Base-by-base conservation (phyloP, 2,888 invertebrate genomes). In the Acleris emargana region DNA sequence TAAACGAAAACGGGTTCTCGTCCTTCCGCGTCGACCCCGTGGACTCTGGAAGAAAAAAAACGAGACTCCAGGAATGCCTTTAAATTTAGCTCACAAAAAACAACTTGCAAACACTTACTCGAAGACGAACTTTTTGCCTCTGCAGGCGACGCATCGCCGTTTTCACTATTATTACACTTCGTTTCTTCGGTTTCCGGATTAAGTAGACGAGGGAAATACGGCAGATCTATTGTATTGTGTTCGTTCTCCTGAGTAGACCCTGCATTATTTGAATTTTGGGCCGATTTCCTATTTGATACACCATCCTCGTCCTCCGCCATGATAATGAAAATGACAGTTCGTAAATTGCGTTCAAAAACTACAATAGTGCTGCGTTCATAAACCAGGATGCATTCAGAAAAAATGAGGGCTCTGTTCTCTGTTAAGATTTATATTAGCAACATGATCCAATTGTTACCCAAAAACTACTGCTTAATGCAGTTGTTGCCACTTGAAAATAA, bases 1-100 rank as follows among this genome's bases (percentile, higher is more conserved):
- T 96, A 77, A 97, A 97, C 62, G 97, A 97, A 86, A 97, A 96
- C 3, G 96, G 95, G 86, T 96, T 96, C 73, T 96, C 96, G 78
- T 96, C 96, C 73, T 94, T 93, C 59, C 93, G 91, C 67, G 91
- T 84, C 42, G 85, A 84, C 22, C 93, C 93, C 67, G 89, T 83
- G 62, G 88, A 88, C 80, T 87, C 85, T 88, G 87, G 67, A 87
- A 89, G 74, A 78, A 81, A 83, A 32, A 83, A 81, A 76, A 77
- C 69, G 69, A 69, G 76, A 68, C 67, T 78, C 70, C 69, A 80
- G 76, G 79, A 82, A 85, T 82, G 79, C 73, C 78, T 85, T 81
- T 87, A 87, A 81, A 89, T 86, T 87, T 87, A 86, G 75, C 73
- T 77, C 81, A 86, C 82, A 91, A 90, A 91, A 91, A 91, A 91